Conservation (phyloP, 37 sponge, comb jelly and placozoan species). For the Ephydatia muelleri region DNA sequence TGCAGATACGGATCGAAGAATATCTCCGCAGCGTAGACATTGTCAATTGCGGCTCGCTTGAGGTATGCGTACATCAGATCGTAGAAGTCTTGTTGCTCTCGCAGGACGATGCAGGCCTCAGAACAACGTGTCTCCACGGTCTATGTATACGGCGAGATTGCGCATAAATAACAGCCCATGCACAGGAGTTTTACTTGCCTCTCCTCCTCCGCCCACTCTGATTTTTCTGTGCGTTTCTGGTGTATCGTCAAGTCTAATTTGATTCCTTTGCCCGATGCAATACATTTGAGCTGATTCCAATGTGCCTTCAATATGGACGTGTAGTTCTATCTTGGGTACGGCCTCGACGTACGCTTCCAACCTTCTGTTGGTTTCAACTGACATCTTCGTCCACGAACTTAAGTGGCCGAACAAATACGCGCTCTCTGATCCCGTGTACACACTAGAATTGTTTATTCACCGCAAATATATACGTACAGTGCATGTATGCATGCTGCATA, state of each 20-base stretch:
- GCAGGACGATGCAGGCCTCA: constrained; percentile 62
- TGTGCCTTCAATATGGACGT: constrained; percentile 83
- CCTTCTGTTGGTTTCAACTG: neutral
- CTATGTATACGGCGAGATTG: constrained; percentile 23
- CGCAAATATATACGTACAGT: neutral
- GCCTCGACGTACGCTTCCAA: constrained; percentile 37
- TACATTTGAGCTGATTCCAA: constrained; percentile 81
- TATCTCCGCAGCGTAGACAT: constrained; percentile 68
- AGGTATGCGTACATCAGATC: constrained; percentile 84
- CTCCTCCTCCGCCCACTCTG: constrained; percentile 60
- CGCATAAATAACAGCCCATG: neutral
- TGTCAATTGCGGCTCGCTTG: constrained; percentile 56
- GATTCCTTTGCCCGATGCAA: constrained; percentile 59
- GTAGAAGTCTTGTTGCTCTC: constrained; percentile 68
- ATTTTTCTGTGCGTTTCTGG: constrained; percentile 46
- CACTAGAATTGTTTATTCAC: too few species aligned
- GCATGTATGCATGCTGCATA: neutral
- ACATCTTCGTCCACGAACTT: neutral
- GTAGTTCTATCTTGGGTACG: constrained; percentile 78
- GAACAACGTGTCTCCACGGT: constrained; percentile 76
- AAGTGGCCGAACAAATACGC: too few species aligned
- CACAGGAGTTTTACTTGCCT: neutral
- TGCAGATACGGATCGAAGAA: constrained; percentile 87
- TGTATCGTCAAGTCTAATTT: constrained; percentile 52
- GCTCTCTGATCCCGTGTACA: too few species aligned